These are phyloP conservation scores for Trachops cirrhosus DNA, from an alignment of 2,797 vertebrate species.

Conservation along the genomic window DNA sequence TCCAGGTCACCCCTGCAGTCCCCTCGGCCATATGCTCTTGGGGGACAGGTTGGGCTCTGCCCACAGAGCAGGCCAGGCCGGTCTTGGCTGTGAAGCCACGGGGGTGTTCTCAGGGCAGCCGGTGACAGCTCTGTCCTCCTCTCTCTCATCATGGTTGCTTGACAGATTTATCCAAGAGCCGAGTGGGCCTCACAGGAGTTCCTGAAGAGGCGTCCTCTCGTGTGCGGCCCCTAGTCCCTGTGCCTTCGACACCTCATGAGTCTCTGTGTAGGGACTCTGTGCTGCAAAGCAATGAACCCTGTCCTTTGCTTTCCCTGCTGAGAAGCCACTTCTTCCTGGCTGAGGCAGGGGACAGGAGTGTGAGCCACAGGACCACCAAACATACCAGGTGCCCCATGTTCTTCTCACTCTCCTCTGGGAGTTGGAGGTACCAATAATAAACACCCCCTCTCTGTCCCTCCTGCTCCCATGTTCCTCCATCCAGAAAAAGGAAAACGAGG, in stretches of 20 bases:
- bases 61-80: not conserved
- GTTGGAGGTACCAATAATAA: not conserved
- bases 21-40: not conserved
- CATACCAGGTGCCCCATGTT: not conserved
- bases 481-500: not conserved
- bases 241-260: not conserved
- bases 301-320: not conserved
- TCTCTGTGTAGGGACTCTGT: not conserved
- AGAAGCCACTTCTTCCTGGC: not conserved
- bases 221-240: rapidly evolving
- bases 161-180: not conserved
- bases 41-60: not conserved
- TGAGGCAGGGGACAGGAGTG: not conserved
- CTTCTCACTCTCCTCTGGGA: not conserved
- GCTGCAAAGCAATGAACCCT: not conserved
- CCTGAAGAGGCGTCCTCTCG: not conserved
- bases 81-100: not conserved
- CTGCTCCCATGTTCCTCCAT: not conserved
- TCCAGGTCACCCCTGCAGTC: not conserved
- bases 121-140: not conserved
- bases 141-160: not conserved
- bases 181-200: rapidly evolving
- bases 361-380: not conserved
- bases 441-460: not conserved
- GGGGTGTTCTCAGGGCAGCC: not conserved